A percentile compares a stretch with the other conserved stretches of the same genome.
Conservation (phyloP, 2,113 vertebrate species). For the Leptobrachium ailaonicum region DNA sequence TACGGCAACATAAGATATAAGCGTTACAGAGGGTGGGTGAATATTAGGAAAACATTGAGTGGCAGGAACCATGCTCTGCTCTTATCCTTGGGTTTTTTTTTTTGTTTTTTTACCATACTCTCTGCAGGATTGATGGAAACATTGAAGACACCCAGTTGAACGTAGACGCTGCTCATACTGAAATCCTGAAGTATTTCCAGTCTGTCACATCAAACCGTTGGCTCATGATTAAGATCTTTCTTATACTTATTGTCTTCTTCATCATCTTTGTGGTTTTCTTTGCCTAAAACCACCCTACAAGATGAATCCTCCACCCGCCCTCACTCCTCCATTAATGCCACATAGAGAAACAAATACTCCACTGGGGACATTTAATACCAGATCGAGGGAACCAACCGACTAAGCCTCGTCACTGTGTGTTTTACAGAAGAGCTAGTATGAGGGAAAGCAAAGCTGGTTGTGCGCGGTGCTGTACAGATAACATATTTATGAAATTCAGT, state of each 20-base stretch:
- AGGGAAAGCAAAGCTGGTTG: not conserved
- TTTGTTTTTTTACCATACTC: not conserved
- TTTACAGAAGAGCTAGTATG: not conserved
- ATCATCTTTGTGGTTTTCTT: constrained; percentile 93
- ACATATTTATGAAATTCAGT: not conserved
- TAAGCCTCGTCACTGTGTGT: not conserved
- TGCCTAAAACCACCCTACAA: constrained; percentile 66
- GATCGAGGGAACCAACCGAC: not conserved
- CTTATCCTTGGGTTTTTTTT: too few relatives aligned
- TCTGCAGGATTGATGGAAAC: constrained; percentile 83
- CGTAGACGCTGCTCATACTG: constrained; percentile 84
- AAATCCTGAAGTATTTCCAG: constrained; percentile 94
- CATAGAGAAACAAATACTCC: constrained; percentile 11
- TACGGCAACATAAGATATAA: not conserved
- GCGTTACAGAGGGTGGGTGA: too few relatives aligned
- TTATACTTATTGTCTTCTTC: constrained; percentile 90
- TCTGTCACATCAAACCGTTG: constrained; percentile 91
- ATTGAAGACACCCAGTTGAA: constrained; percentile 89
- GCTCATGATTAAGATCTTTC: constrained; percentile 96
- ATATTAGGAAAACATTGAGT: too few relatives aligned
- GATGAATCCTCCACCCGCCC: constrained; percentile 5
- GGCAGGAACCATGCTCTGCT: too few relatives aligned
- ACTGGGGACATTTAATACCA: not conserved
- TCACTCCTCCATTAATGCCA: constrained; percentile 3
- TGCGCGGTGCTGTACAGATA: not conserved